Conservation (phyloP, 1,140 invertebrate species). For the Aleiodes sp. region DNA sequence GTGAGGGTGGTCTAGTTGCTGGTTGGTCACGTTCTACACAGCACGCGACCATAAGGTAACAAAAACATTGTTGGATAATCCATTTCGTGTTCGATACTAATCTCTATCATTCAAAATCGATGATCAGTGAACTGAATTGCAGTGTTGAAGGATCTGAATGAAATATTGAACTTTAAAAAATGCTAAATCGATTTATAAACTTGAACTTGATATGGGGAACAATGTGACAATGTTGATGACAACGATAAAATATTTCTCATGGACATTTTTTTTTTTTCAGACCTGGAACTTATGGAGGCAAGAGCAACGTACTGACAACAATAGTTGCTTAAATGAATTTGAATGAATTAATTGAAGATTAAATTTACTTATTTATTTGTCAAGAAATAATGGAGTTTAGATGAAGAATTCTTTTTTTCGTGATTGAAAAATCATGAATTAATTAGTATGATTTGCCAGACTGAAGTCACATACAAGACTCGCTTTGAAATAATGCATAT, state of each 20-base stretch:
- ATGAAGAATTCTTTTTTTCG: background rate
- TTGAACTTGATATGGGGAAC: no score
- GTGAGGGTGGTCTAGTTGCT: slow-evolving; percentile 54
- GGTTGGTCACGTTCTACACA: slow-evolving; percentile 61
- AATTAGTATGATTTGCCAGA: slow-evolving; percentile 24
- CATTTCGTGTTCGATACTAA: background rate
- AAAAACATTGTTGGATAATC: background rate
- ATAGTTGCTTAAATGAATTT: slow-evolving; percentile 50
- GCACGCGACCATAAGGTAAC: slow-evolving; percentile 60
- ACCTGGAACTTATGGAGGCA: slow-evolving; percentile 47
- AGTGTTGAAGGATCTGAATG: background rate
- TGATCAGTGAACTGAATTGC: no score
- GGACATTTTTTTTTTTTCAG: slow-evolving; percentile 42
- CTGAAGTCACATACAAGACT: slow-evolving; percentile 13
- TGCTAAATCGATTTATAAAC: no score
- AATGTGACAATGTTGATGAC: no score
- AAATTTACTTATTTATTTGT: background rate
- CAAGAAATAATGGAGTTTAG: background rate
- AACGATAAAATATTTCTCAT: background rate
- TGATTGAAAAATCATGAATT: slow-evolving; percentile 1
- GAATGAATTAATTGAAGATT: no score
- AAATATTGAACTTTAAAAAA: background rate
- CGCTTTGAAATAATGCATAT: slow-evolving; percentile 22
- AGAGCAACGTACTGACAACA: slow-evolving; percentile 55
- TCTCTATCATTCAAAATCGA: background rate